Base-by-base conservation (phyloP, 1,140 invertebrate genomes). In the Caenorhabditis remanei region DNA sequence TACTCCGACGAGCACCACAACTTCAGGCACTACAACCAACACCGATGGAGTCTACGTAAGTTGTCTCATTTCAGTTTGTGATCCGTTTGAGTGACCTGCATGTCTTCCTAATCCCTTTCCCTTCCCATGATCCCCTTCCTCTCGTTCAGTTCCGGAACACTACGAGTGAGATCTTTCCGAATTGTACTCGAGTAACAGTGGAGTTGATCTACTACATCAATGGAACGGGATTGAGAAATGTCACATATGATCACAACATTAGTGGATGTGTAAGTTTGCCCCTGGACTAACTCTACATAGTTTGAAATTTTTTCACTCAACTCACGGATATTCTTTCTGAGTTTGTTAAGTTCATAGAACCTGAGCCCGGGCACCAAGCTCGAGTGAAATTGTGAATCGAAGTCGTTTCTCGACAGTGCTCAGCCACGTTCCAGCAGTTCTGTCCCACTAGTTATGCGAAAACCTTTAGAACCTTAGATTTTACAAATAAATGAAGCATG, bases 11-110 rank as follows among this genome's bases (percentile, higher is more conserved):
- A n/a, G 8, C 7, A n/a, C 56, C 5, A 21, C 56, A 19, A n/a
- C 16, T 2, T 8, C 56, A n/a, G 56, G 56, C 2, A 19, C 56
- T 2, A 58, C 56, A 14, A 21, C 56, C 56, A 21, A 58, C n/a
- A n/a, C n/a, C n/a, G 56, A 58, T 58, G 56, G 56, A n/a, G 56
- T 58, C n/a, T 19, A n/a, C n/a, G 56, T 58, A n/a, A 58, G 56
- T 58, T 58, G 11, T 1, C n/a, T 4, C 11, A 3, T n/a, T 8
- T 14, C 8, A 21, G 19, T 58, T 21, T 58, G 56, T 4, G 5
- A 53, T 13, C 50, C 8, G 56, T 58, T 19, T 19, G 0, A n/a
- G n/a, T n/a, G n/a, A 8, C n/a, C 3, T 58, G 14, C n/a, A 8
- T 58, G 56, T n/a, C 8, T 19, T 58, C 19, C 14, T n/a, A n/a